Percentiles rank a stretch among this genome's conserved stretches.
Conservation (phyloP, 1,140 invertebrate genomes). For the Samia ricini region DNA sequence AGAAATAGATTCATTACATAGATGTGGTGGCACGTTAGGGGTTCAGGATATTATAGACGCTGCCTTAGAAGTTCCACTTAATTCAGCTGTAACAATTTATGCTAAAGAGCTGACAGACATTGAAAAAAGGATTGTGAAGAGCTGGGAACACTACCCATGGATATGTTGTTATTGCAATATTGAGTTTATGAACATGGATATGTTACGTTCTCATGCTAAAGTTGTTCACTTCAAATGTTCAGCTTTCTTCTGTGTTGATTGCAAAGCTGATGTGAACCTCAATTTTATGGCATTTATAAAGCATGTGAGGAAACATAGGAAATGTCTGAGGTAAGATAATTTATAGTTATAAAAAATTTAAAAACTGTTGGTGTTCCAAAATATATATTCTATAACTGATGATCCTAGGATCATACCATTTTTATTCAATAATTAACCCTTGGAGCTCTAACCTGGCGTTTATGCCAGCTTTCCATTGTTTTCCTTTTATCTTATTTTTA, state of each 20-base stretch:
- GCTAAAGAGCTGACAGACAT: conserved; percentile 24
- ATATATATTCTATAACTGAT: too few relatives aligned
- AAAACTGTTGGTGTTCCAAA: too few relatives aligned
- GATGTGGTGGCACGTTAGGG: conserved; percentile 11
- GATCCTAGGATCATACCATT: too few relatives aligned
- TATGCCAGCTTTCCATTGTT: too few relatives aligned
- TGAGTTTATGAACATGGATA: conserved; percentile 29
- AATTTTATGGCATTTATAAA: conserved; percentile 25
- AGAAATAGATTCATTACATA: conserved; percentile 1
- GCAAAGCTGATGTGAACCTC: conserved; percentile 20
- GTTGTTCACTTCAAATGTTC: conserved; percentile 31
- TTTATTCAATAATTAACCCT: too few relatives aligned
- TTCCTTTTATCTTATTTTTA: too few relatives aligned
- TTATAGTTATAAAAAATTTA: conserved; percentile 2
- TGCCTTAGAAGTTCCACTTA: conserved; percentile 12
- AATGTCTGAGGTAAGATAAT: conserved; percentile 22
- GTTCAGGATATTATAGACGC: conserved; percentile 20
- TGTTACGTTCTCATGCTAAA: conserved; percentile 29
- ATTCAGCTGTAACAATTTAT: conserved; percentile 19
- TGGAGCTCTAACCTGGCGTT: too few relatives aligned
- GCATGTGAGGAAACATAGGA: conserved; percentile 35
- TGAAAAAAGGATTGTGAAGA: conserved; percentile 18
- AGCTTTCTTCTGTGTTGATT: conserved; percentile 32
- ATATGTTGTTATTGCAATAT: conserved; percentile 29
- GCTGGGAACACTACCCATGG: conserved; percentile 32